Evolutionary conservation across 30 jellyfish, hydroid and myxozoan genomes (phyloP).

Genomic region (Hydra vulgaris): DNA sequence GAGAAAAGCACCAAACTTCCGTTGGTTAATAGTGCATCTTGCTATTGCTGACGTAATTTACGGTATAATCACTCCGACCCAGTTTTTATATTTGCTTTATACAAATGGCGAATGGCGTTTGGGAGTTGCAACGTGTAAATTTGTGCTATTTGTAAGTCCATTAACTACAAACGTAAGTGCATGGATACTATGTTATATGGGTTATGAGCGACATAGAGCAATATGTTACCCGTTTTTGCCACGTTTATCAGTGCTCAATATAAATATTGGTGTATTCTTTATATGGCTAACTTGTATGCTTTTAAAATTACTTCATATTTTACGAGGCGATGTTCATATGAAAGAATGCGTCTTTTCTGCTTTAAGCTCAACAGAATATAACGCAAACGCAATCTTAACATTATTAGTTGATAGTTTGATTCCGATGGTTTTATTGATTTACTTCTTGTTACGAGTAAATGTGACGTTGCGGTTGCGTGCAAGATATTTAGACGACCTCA

Average conservation of each 20-base stretch:
- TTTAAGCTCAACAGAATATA: neutral
- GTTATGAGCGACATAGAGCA: constrained; percentile 24
- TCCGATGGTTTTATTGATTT: constrained; percentile 20
- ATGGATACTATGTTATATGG: constrained; percentile 25
- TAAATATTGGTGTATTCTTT: neutral
- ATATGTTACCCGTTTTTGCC: constrained; percentile 20
- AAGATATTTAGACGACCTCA: neutral
- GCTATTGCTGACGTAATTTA: constrained; percentile 24
- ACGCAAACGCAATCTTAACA: neutral
- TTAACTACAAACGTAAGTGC: constrained; percentile 27
- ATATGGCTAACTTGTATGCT: constrained; percentile 14
- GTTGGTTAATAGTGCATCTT: constrained; percentile 22
- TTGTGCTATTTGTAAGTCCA: constrained; percentile 6
- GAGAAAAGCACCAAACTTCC: constrained; percentile 20
- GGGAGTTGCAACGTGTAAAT: constrained; percentile 5
- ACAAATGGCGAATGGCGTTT: neutral
- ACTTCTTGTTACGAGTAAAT: constrained; percentile 7
- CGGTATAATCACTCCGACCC: constrained; percentile 16
- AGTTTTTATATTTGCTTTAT: neutral
- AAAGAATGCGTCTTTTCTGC: neutral
- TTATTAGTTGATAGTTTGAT: constrained; percentile 13
- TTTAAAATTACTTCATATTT: neutral
- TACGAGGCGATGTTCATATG: neutral
- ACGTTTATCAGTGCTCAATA: neutral
- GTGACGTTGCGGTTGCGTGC: neutral